Percentiles rank a stretch among this genome's conserved stretches.
These are phyloP conservation scores for Microctonus brassicae DNA, from an alignment of 2,888 invertebrate species.

Conservation along the genomic window DNA sequence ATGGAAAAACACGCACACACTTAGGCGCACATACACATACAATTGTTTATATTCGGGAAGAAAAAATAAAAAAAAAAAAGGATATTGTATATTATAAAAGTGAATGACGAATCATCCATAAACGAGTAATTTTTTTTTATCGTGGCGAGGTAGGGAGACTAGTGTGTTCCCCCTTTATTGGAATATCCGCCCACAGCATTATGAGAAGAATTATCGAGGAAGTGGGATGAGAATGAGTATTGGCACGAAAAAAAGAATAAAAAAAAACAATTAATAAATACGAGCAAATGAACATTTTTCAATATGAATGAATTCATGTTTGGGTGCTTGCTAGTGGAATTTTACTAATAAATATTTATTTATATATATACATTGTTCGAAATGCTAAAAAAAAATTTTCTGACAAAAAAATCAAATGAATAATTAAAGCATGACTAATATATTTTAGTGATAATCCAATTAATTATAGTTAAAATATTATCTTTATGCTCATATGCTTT, in stretches of 20 bases:
- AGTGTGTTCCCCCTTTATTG: slow-evolving; percentile 65
- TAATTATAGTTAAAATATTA: not conserved
- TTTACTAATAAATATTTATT: too few species aligned
- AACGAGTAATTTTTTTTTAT: not conserved
- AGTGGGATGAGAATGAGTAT: slow-evolving; percentile 39
- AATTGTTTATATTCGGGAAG: slow-evolving; percentile 8
- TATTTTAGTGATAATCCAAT: not conserved
- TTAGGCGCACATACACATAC: too few species aligned
- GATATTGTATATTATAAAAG: slow-evolving; percentile 1
- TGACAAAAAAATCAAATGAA: not conserved
- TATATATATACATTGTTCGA: too few species aligned
- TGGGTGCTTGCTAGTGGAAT: not conserved
- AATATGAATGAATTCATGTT: not conserved
- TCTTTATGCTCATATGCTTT: too few species aligned
- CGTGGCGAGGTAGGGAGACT: slow-evolving; percentile 14
- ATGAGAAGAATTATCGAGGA: slow-evolving; percentile 66
- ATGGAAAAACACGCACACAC: slow-evolving; percentile 5
- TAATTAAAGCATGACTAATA: not conserved
- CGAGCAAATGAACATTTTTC: not conserved
- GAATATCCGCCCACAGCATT: slow-evolving; percentile 70
- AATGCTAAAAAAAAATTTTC: not conserved
- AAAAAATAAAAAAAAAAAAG: slow-evolving; percentile 17
- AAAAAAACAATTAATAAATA: not conserved
- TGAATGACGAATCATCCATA: slow-evolving; percentile 3
- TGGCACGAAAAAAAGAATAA: slow-evolving; percentile 33